Evolutionary conservation across 1,140 invertebrate species (phyloP).

Genomic region (Cydia amplana): DNA sequence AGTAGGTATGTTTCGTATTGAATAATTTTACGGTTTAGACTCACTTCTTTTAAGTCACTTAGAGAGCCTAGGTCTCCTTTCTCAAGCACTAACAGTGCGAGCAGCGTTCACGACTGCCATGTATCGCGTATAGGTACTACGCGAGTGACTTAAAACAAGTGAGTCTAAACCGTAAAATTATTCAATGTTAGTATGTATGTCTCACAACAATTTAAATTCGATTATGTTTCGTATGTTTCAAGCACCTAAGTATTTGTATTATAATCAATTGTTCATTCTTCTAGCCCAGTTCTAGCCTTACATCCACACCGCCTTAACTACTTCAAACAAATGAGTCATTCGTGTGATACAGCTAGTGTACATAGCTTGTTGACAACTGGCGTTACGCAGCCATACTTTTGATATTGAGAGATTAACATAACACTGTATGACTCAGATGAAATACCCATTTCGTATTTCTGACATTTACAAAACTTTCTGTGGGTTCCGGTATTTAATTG

Average conservation of each 20-base stretch:
- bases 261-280: background rate
- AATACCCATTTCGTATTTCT: background rate
- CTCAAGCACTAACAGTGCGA: no score
- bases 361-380: conserved; percentile 30
- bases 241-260: background rate
- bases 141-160: no score
- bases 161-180: no score
- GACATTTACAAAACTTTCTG: background rate
- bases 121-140: no score
- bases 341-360: conserved; percentile 14
- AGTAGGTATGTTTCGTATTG: no score
- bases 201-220: no score
- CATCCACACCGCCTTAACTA: conserved; percentile 14
- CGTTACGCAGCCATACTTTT: conserved; percentile 20
- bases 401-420: conserved; percentile 22
- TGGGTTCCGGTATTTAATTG: background rate
- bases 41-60: no score
- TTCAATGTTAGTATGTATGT: no score
- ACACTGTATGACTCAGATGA: conserved; percentile 14
- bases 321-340: conserved; percentile 23
- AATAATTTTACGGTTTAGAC: no score
- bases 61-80: no score
- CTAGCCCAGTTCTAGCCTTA: background rate
- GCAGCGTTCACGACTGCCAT: no score
- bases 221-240: background rate